A percentile compares a stretch with the other conserved stretches of the same genome.
Evolutionary conservation across 1,140 invertebrate genomes (phyloP).

Genomic region (Pogonomyrmex barbatus): DNA sequence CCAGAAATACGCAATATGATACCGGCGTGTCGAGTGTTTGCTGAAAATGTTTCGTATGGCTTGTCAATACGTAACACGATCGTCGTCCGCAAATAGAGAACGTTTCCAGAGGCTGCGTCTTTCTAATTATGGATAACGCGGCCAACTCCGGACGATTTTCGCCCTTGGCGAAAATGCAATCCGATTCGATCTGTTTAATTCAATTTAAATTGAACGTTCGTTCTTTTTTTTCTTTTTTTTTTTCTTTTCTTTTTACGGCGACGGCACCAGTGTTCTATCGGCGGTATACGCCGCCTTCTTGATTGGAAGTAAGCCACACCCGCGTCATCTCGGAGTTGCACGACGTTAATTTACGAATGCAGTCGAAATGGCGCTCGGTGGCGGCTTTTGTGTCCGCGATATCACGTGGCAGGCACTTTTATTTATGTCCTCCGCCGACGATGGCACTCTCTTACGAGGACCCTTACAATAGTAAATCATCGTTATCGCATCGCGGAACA

Average conservation of each 20-base stretch:
- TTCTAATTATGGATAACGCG: neutral
- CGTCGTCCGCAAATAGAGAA: conserved; percentile 15
- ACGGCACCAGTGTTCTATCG: neutral
- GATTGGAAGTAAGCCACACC: conserved; percentile 24
- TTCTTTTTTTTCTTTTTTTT: neutral
- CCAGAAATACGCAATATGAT: conserved; percentile 39
- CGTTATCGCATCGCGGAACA: conserved; percentile 63
- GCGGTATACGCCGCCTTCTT: neutral
- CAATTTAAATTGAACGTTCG: neutral
- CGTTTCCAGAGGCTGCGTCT: neutral
- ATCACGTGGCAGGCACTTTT: conserved; percentile 58
- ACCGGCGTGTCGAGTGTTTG: conserved; percentile 17
- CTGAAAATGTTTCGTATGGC: conserved; percentile 33
- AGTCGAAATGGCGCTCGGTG: conserved; percentile 15
- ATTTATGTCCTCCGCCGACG: conserved; percentile 32
- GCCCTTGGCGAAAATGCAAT: neutral
- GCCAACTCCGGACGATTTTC: neutral
- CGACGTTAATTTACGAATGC: conserved; percentile 55
- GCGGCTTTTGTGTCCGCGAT: conserved; percentile 52
- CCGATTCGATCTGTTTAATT: neutral
- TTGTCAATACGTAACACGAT: conserved; percentile 38
- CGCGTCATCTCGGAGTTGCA: neutral
- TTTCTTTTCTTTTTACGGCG: neutral
- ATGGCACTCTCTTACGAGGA: conserved; percentile 44
- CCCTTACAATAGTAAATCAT: conserved; percentile 64